phyloP scores from a whole-genome alignment of 2,888 invertebrate genomes.

The Mythimna vitellina region DNA sequence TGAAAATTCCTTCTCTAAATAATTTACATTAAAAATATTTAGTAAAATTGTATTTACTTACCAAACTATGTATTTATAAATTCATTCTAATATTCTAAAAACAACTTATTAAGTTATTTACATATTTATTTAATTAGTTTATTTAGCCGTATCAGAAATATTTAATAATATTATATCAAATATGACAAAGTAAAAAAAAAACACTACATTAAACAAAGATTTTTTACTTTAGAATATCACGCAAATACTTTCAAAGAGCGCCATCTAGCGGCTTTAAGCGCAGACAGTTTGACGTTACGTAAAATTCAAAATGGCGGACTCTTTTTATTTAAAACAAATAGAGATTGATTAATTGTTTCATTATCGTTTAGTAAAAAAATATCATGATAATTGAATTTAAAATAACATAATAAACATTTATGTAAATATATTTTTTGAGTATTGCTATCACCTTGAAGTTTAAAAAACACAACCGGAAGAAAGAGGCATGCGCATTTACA shows the following conservation, averaged over 20 bases:
- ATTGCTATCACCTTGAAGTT: constrained; percentile 5
- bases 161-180: background rate
- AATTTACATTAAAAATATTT: constrained; percentile 7
- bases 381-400: background rate
- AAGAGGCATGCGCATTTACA: constrained; percentile 14
- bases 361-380: background rate
- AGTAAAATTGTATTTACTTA: constrained; percentile 10
- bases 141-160: background rate
- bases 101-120: constrained; percentile 13
- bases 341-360: background rate
- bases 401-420: background rate
- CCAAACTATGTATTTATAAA: constrained; percentile 23
- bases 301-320: constrained; percentile 6
- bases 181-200: background rate
- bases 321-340: background rate
- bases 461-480: constrained; percentile 8
- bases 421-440: constrained; percentile 10
- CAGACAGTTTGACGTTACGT: background rate
- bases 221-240: constrained; percentile 48
- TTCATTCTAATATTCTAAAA: background rate
- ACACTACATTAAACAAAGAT: background rate
- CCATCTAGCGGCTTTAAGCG: constrained; percentile 3
- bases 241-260: constrained; percentile 6
- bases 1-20: background rate
- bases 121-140: constrained; percentile 11